phyloP scores from a whole-genome alignment of 2,113 vertebrate genomes.

The Grammomys dolichurus region DNA sequence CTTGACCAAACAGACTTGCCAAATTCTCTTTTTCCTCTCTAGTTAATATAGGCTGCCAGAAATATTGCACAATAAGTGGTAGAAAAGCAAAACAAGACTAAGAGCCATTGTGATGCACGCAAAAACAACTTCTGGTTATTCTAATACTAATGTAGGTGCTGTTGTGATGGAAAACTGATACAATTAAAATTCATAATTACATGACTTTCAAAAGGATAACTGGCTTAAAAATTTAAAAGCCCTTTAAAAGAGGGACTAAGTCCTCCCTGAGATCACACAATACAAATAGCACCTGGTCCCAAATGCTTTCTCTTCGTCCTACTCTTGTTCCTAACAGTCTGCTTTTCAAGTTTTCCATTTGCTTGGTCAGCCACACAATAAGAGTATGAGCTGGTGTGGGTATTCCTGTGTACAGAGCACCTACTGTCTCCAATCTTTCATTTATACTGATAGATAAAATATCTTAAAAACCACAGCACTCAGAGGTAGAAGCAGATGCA shows the following conservation, averaged over 20 bases:
- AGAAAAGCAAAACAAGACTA: background rate
- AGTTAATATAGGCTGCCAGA: background rate
- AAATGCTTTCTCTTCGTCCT: background rate
- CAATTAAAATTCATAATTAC: background rate
- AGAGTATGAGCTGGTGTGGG: background rate
- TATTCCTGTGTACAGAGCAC: background rate
- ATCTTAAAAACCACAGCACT: background rate
- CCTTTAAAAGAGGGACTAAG: background rate
- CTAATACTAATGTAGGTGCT: background rate
- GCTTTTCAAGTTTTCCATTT: background rate
- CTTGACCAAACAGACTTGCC: background rate
- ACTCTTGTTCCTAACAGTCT: background rate
- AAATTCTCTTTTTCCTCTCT: slow-evolving; percentile 20
- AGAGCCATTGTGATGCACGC: background rate
- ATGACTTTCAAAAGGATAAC: slow-evolving; percentile 37
- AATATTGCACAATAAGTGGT: background rate
- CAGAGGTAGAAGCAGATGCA: background rate
- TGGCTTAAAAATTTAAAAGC: background rate
- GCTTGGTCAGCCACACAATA: background rate
- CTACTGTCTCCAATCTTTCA: background rate
- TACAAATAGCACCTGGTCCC: background rate
- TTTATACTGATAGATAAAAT: background rate
- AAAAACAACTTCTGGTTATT: slow-evolving; percentile 3
- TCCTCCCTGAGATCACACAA: background rate
- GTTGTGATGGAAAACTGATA: background rate